phyloP scores from a whole-genome alignment of 2,888 invertebrate species.

The Poecilus cupreus region DNA sequence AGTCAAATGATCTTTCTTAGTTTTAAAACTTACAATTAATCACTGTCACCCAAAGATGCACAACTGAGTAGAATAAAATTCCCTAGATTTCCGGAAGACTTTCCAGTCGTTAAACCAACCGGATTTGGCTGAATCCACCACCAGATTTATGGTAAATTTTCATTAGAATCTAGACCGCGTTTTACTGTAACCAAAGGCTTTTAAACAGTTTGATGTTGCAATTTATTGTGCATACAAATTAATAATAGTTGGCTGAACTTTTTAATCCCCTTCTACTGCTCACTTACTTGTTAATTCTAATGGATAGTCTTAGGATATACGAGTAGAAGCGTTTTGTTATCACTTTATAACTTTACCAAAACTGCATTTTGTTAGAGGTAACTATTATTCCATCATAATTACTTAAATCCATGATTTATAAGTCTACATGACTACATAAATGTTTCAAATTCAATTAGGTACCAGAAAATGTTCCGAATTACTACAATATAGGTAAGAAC shows the following conservation, averaged over 20 bases:
- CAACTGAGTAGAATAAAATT: not conserved
- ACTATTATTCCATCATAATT: no score
- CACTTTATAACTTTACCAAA: conserved; percentile 19
- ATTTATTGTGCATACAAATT: conserved; percentile 41
- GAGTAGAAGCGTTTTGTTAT: not conserved
- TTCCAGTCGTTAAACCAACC: conserved; percentile 2
- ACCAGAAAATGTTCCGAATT: no score
- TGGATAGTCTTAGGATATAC: not conserved
- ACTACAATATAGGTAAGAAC: no score
- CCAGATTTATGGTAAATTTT: conserved; percentile 39
- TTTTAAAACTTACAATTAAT: conserved; percentile 16
- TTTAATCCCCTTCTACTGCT: conserved; percentile 2
- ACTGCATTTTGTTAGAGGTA: no score
- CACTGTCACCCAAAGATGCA: conserved; percentile 10
- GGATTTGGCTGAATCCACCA: conserved; percentile 12
- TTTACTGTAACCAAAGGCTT: not conserved
- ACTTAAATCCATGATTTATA: no score
- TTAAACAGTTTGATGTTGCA: conserved; percentile 27
- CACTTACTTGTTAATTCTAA: not conserved
- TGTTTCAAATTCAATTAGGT: no score
- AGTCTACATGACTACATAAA: no score
- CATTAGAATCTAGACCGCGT: conserved; percentile 23
- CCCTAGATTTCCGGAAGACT: conserved; percentile 20
- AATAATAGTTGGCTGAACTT: conserved; percentile 8
- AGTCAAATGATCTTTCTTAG: not conserved